Evolutionary conservation across 2,113 vertebrate species (phyloP).

Genomic region (Pycnonotus jocosus): DNA sequence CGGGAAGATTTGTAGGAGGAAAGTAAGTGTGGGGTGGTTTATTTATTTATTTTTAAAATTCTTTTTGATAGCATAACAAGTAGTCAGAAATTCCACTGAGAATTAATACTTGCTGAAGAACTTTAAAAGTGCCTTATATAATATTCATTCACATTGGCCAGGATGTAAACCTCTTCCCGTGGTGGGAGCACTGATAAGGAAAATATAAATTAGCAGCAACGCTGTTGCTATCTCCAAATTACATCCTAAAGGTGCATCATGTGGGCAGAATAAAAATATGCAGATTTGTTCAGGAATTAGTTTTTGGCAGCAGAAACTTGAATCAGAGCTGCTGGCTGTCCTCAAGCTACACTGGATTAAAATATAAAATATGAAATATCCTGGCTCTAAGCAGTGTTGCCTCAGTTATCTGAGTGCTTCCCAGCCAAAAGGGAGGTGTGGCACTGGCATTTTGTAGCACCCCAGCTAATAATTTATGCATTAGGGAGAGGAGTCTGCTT

Average conservation of each 20-base stretch:
- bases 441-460: not conserved
- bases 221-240: conserved; percentile 6
- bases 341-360: not conserved
- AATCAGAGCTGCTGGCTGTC: not conserved
- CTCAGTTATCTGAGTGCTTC: not conserved
- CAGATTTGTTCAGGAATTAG: conserved; percentile 5
- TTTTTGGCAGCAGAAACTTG: not conserved
- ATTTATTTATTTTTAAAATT: not conserved
- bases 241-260: conserved; percentile 19
- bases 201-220: not conserved
- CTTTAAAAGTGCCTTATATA: not conserved
- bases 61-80: not conserved
- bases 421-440: not conserved
- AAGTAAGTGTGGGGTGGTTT: not conserved
- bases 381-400: not conserved
- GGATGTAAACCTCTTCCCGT: not conserved
- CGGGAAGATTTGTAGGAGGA: not conserved
- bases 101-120: not conserved
- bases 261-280: not conserved
- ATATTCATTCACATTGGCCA: not conserved
- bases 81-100: not conserved
- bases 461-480: not conserved
- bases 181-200: conserved; percentile 20
- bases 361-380: not conserved
- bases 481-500: not conserved